Evolutionary conservation across 2,888 invertebrate genomes (phyloP), one percentile per base, ranked within the genome.

Genomic region (Cataglyphis altisquamis): DNA sequence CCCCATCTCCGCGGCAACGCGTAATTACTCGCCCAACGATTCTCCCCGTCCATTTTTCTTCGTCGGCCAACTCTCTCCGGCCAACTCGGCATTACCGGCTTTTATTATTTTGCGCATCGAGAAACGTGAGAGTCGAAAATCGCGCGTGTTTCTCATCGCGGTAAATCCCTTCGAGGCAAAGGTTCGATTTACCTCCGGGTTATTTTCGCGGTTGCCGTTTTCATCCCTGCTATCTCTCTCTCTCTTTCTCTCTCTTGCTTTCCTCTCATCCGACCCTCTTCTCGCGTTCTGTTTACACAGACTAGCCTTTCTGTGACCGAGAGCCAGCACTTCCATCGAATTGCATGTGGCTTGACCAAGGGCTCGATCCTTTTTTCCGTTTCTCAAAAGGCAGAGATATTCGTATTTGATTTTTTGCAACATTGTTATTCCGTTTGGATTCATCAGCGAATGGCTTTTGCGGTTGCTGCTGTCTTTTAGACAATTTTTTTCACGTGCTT

Each of bases 11-110:
- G 18, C 25, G 32, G 32, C 45, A 18, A 21, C 45, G 36, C 78
- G 78, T 80, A 80, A 80, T 80, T 80, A 73, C 60, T 80, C 78
- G 77, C 39, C 10, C 70, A n/a, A 57, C 57, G 32, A 60, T 60
- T 80, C 57, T 80, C 78, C 5, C 25, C 36, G 6, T 73, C 5
- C 75, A 74, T 45, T 80, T 60, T 74, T 60, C 74, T 45, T 18
- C 74, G 6, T 29, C 60, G 18, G 21, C 45, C 60, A 15, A 57
- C 25, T 15, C 70, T 15, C 70, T 25, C 36, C 75, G 21, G 18
- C n/a, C 52, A n/a, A 57, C 9, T 29, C 32, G 39, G 10, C 39
- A 68, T 80, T 36, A 57, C 45, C 21, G 45, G 25, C 36, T 48
- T 45, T 80, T 74, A 74, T 73, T 80, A 80, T 80, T 73, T 72